These are phyloP conservation scores for Picathartes gymnocephalus DNA, from an alignment of 2,113 vertebrate species.

Conservation along the genomic window DNA sequence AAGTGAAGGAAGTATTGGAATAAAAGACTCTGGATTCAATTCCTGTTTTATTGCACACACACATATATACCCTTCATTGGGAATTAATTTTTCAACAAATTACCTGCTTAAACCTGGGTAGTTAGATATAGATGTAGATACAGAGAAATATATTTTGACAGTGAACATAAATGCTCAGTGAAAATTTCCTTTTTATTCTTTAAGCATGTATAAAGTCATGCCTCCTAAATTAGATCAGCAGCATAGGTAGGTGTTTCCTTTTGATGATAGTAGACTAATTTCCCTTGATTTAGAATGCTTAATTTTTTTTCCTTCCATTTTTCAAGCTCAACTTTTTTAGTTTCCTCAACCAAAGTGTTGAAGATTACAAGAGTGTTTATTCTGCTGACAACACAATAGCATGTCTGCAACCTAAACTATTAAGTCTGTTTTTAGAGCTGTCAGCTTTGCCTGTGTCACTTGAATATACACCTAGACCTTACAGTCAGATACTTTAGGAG, in stretches of 20 bases:
- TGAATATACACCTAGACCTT: not conserved
- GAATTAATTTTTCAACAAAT: not conserved
- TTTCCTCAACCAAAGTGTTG: not conserved
- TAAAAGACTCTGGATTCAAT: not conserved
- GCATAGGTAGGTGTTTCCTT: not conserved
- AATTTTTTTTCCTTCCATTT: not conserved
- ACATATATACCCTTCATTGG: not conserved
- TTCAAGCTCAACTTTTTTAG: not conserved
- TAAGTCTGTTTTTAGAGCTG: not conserved
- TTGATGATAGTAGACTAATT: not conserved
- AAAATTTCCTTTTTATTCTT: not conserved
- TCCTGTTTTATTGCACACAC: not conserved
- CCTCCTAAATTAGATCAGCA: not conserved
- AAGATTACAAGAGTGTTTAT: constrained; percentile 9
- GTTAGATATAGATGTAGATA: not conserved
- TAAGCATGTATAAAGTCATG: not conserved
- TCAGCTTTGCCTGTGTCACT: not conserved
- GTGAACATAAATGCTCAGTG: not conserved
- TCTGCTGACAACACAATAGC: not conserved
- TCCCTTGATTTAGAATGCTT: not conserved
- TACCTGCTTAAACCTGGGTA: not conserved
- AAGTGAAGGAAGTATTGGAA: not conserved
- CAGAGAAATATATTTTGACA: not conserved
- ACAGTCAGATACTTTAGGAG: not conserved
- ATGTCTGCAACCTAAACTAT: not conserved